These are phyloP conservation scores for Forficula auricularia DNA, from an alignment of 1,140 invertebrate species.

Conservation along the genomic window DNA sequence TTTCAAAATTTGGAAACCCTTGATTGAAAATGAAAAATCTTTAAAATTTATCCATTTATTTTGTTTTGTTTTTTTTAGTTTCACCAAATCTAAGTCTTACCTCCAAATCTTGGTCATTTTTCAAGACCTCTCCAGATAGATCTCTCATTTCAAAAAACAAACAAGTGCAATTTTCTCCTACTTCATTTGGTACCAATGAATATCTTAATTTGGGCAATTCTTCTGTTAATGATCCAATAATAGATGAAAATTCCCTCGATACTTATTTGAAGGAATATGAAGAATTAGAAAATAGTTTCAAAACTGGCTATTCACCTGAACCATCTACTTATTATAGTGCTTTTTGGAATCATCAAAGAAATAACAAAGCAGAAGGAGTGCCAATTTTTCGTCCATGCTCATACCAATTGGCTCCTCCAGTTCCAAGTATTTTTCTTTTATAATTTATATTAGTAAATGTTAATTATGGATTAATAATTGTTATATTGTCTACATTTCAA, in stretches of 20 bases:
- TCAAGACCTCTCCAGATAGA: slow-evolving; percentile 6
- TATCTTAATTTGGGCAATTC: slow-evolving; percentile 6
- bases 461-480: background rate
- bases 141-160: slow-evolving; percentile 2
- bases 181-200: slow-evolving; percentile 15
- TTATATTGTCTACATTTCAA: slow-evolving; percentile 8
- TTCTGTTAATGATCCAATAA: slow-evolving; percentile 12
- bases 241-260: slow-evolving; percentile 12
- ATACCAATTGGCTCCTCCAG: slow-evolving; percentile 35
- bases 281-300: slow-evolving; percentile 13
- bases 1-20: no score
- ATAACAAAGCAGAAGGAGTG: slow-evolving; percentile 31
- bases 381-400: slow-evolving; percentile 30
- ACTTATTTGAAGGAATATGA: slow-evolving; percentile 16
- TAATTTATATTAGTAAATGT: background rate
- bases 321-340: slow-evolving; percentile 24
- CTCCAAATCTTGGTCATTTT: slow-evolving; percentile 19
- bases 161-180: slow-evolving; percentile 14
- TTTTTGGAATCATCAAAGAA: slow-evolving; percentile 38
- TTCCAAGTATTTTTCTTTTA: slow-evolving; percentile 23
- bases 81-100: slow-evolving; percentile 18
- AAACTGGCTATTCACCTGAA: slow-evolving; percentile 10
- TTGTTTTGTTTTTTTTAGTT: slow-evolving; percentile 4
- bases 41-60: slow-evolving; percentile 3
- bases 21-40: no score